Conservation (phyloP, 1,140 invertebrate species). For the Tetramorium simillimum region DNA sequence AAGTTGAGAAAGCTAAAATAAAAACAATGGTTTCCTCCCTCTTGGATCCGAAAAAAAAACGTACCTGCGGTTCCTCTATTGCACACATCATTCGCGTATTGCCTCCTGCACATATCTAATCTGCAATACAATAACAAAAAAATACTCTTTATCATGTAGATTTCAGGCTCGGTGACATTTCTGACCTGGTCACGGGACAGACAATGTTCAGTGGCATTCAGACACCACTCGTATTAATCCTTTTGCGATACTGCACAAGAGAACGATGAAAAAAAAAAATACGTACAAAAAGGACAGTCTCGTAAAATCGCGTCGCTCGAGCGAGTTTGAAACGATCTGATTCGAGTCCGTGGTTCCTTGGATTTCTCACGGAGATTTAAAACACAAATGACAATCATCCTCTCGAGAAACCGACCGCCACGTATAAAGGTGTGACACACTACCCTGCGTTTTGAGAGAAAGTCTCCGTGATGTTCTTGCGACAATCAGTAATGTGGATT, state of each 20-base stretch:
- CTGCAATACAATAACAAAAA: constrained; percentile 89
- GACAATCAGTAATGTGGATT: background rate
- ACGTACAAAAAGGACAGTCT: background rate
- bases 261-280: background rate
- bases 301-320: background rate
- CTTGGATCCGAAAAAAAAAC: constrained; percentile 79
- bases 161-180: constrained; percentile 45
- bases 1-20: constrained; percentile 20
- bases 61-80: constrained; percentile 99
- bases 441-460: constrained; percentile 4
- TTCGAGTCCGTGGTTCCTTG: background rate
- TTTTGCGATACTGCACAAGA: constrained; percentile 12
- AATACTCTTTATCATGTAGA: constrained; percentile 81
- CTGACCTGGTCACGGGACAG: constrained; percentile 79
- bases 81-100: constrained; percentile 97
- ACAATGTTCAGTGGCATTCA: constrained; percentile 10
- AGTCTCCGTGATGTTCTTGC: constrained; percentile 5
- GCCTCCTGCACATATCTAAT: constrained; percentile 99
- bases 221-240: constrained; percentile 4
- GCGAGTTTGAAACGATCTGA: background rate
- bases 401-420: constrained; percentile 13
- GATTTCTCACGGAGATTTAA: background rate
- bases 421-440: background rate
- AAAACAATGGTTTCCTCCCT: constrained; percentile 38
- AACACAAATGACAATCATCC: constrained; percentile 31